Base-by-base conservation (phyloP, 2,113 vertebrate genomes). In the Oncorhynchus masou region DNA sequence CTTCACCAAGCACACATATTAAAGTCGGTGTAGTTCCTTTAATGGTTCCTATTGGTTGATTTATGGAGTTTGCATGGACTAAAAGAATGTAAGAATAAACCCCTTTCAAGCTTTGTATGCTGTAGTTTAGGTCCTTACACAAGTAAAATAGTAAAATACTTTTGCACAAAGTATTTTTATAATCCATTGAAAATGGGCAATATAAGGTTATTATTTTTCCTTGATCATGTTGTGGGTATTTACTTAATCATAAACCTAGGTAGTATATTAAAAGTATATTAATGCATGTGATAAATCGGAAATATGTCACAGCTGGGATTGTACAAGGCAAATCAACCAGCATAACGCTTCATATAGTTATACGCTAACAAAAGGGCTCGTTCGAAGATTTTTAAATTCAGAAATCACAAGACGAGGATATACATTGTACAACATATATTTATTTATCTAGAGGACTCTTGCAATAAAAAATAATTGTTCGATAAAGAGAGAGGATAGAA, bases 1-100 rank as follows among this genome's bases (percentile, higher is more conserved):
- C 57, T 68, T 49, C 51, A 31, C 54, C 51, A 57, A 29, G 54
- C 49, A 19, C n/a, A 6, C 20, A 68, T 16, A 60, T 74, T 67
- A 68, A 62, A 59, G 39, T 77, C 59, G 24, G 71, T 73, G 39
- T 73, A 68, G 31, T 64, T 45, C 76, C 25, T 27, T 54, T 51
- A 13, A 27, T 31, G 27, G 65, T 67, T 31, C 11, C 65, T 29
- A 45, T 34, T 34, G 29, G 31, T 68, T 34, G 31, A 20, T 39
- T 13, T 29, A 68, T 34, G 29, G 65, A 5, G 24, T 68, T 39
- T 31, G 19, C 29, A 68, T 68, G 16, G 51, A 54, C 3, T 16
- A 54, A 54, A 54, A 54, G 19, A 54, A 19, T 19, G 16, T 19
- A 54, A 54, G 4, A 2, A 54, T 4, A 24, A 67, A 67, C 5